phyloP scores from a whole-genome alignment of 2,113 vertebrate species.

The Megalops atlanticus region DNA sequence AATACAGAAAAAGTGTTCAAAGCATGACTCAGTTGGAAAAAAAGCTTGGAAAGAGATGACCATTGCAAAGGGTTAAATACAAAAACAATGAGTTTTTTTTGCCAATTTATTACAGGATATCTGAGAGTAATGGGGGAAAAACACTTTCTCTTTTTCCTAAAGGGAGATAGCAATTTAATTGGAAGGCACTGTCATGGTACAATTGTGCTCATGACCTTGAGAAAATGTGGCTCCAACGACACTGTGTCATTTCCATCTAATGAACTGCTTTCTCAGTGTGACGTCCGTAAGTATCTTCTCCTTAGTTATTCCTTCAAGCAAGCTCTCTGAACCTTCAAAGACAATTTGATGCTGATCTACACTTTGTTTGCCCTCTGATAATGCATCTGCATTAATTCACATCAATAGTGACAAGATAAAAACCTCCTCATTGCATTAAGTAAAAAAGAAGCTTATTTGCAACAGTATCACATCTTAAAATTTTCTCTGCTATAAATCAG shows the following conservation, averaged over 20 bases:
- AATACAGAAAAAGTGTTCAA: too few species aligned
- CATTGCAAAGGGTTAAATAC: neutral
- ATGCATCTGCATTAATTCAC: neutral
- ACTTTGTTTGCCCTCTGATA: slow-evolving; percentile 7
- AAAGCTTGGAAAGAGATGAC: too few species aligned
- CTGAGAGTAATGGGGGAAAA: neutral
- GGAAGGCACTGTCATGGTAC: neutral
- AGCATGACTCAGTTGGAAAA: too few species aligned
- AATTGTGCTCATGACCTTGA: slow-evolving; percentile 13
- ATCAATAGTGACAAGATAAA: neutral
- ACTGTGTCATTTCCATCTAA: neutral
- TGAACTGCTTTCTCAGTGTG: neutral
- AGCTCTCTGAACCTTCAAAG: slow-evolving; percentile 27
- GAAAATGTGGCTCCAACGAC: neutral
- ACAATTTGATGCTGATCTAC: slow-evolving; percentile 2
- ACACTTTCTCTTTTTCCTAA: neutral
- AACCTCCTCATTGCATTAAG: neutral
- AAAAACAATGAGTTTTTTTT: neutral
- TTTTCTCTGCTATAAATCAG: neutral
- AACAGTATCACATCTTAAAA: too few species aligned
- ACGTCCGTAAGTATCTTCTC: neutral
- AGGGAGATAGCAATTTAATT: slow-evolving; percentile 9
- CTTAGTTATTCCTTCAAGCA: neutral
- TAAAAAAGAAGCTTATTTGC: neutral
- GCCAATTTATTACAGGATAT: neutral